These are phyloP conservation scores for Ophioninae sp. DNA, from an alignment of 2,888 invertebrate species.

Conservation along the genomic window DNA sequence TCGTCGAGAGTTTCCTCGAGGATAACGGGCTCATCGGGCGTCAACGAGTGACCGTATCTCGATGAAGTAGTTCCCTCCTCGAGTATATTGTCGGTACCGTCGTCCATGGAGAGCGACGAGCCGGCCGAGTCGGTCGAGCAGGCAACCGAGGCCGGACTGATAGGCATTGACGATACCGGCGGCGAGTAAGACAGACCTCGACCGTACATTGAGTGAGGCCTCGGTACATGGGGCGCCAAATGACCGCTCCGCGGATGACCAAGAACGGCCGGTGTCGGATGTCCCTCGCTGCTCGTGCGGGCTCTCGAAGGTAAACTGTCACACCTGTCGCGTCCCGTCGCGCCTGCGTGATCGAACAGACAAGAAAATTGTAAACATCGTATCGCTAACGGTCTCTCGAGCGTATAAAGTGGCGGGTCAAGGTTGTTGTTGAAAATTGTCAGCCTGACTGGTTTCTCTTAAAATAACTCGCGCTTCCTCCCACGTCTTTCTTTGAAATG, in stretches of 20 bases:
- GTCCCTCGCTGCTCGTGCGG: slow-evolving; percentile 85
- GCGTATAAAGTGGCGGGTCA: neutral
- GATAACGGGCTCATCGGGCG: slow-evolving; percentile 85
- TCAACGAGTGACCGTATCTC: slow-evolving; percentile 83
- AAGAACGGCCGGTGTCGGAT: slow-evolving; percentile 75
- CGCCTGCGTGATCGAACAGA: slow-evolving; percentile 71
- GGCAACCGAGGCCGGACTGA: slow-evolving; percentile 84
- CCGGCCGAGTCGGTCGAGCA: slow-evolving; percentile 87
- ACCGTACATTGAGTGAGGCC: slow-evolving; percentile 81
- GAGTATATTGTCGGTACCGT: slow-evolving; percentile 82
- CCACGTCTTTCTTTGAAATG: neutral
- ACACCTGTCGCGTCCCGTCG: slow-evolving; percentile 86
- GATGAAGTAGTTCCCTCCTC: slow-evolving; percentile 74
- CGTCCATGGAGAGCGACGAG: slow-evolving; percentile 86
- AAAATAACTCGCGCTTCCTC: neutral
- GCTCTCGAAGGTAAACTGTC: slow-evolving; percentile 92
- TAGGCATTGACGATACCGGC: slow-evolving; percentile 83
- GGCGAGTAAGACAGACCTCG: slow-evolving; percentile 82
- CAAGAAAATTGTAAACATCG: neutral
- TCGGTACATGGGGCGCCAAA: slow-evolving; percentile 80
- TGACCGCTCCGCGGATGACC: slow-evolving; percentile 79
- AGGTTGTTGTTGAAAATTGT: neutral
- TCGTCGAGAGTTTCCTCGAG: slow-evolving; percentile 86
- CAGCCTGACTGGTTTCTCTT: neutral
- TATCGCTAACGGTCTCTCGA: neutral